Evolutionary conservation across 2,888 invertebrate genomes (phyloP).

Genomic region (Syritta pipiens): DNA sequence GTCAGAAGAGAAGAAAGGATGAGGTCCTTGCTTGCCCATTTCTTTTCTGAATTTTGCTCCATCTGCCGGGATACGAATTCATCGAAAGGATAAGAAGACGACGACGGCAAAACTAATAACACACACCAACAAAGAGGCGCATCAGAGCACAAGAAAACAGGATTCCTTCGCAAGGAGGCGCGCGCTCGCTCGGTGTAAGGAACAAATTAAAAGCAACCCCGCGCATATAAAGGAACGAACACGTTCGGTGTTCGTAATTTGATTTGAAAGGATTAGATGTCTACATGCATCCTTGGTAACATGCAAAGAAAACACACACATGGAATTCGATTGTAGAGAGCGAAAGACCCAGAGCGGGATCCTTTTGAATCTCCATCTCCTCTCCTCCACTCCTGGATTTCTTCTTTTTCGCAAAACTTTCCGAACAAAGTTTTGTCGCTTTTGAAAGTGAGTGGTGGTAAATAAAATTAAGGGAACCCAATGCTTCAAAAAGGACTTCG

Average conservation of each 20-base stretch:
- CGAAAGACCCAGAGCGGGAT: slow-evolving; percentile 1
- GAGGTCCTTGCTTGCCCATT: slow-evolving; percentile 23
- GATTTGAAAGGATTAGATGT: slow-evolving; percentile 69
- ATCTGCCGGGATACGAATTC: slow-evolving; percentile 3
- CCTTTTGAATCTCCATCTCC: slow-evolving; percentile 46
- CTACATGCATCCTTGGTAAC: slow-evolving; percentile 67
- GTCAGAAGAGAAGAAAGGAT: slow-evolving; percentile 50
- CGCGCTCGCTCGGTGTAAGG: slow-evolving; percentile 21
- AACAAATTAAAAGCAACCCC: slow-evolving; percentile 61
- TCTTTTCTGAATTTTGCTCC: slow-evolving; percentile 42
- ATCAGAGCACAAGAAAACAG: slow-evolving; percentile 17
- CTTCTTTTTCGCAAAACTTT: slow-evolving; percentile 38
- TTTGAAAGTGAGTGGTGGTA: slow-evolving; percentile 65
- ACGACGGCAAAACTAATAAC: slow-evolving; percentile 26
- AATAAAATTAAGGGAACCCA: slow-evolving; percentile 66
- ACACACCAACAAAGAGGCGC: slow-evolving; percentile 16
- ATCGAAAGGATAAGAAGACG: slow-evolving; percentile 9
- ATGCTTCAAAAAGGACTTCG: slow-evolving; percentile 53
- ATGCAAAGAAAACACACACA: slow-evolving; percentile 60
- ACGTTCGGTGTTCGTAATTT: slow-evolving; percentile 67
- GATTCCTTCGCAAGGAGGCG: background rate
- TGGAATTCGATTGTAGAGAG: slow-evolving; percentile 34
- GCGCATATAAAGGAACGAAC: slow-evolving; percentile 58
- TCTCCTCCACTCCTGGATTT: slow-evolving; percentile 10
- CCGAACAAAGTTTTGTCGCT: slow-evolving; percentile 64